phyloP scores from a whole-genome alignment of 1,140 invertebrate species.

The Heliconius himera region DNA sequence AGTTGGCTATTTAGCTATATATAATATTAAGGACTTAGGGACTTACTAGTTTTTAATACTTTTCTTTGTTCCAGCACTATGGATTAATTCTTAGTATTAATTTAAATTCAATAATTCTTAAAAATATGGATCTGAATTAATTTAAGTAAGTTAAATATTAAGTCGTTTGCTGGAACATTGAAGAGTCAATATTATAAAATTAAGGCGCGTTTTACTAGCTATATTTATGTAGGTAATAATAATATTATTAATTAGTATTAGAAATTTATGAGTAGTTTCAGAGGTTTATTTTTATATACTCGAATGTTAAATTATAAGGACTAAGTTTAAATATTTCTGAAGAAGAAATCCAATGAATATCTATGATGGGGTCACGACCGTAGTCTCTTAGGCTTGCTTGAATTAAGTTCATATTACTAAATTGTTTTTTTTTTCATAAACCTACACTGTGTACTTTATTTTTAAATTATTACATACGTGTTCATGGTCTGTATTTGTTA shows the following conservation, averaged over 20 bases:
- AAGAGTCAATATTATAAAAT: neutral
- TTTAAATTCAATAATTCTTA: neutral
- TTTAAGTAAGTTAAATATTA: neutral
- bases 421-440: neutral
- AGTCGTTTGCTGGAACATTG: neutral
- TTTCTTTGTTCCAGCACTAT: neutral
- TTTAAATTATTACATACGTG: neutral
- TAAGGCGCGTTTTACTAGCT: neutral
- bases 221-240: neutral
- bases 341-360: neutral
- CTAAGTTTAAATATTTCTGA: neutral
- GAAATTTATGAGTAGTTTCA: constrained; percentile 12
- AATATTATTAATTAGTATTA: neutral
- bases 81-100: neutral
- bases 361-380: neutral
- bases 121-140: neutral
- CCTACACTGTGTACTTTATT: neutral
- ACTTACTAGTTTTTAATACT: neutral
- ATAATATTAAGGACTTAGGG: neutral
- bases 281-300: constrained; percentile 11
- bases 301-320: neutral
- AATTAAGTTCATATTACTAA: neutral
- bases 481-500: neutral
- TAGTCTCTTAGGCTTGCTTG: neutral
- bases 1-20: neutral